Evolutionary conservation across 2,888 invertebrate species (phyloP), one percentile per base, ranked within the genome.

Genomic region (Acrobasis suavella): DNA sequence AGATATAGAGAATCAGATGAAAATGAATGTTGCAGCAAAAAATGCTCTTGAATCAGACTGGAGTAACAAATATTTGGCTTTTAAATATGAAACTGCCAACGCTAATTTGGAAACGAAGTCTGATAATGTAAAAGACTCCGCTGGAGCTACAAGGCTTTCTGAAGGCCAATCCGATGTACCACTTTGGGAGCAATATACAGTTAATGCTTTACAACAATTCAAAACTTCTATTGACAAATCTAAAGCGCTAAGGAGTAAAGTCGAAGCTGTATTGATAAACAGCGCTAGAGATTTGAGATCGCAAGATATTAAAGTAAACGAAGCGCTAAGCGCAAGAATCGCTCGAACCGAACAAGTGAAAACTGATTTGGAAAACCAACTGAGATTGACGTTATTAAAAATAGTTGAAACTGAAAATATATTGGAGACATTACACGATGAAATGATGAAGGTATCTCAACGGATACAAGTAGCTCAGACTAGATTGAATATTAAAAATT

Each of bases 41-140:
- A 93, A 95, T 67, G 93, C 96, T 32, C 81, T 98, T 65, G 98
- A 98, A 87, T 94, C 94, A 68, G 97, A 98, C 80, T 98, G 97
- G 97, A 97, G 97, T 72, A 96, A 98, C 79, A 98, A 98, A 87
- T 94, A 93, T 69, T 94, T 96, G 69, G 94, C 97, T 1, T 95
- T 96, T 72, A 95, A 96, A 74, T 95, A 96, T 50, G 97, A 98
- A 75, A 93, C 94, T 0, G 82, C 91, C 1, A 96, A 95, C 77
- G 92, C 94, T n/a, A 94, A 95, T 7, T 88, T 97, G 59, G 94
- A 95, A 68, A 96, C 96, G 16, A 93, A 93, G 73, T 95, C 96
- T 0, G 93, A 89, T 51, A 94, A 94, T 62, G 94, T 97, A 15
- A 93, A 97, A 83, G 96, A 96, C 80, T 95, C 95, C 61, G 94